Conservation (phyloP, 2,797 vertebrate genomes). For the Lacerta agilis region DNA sequence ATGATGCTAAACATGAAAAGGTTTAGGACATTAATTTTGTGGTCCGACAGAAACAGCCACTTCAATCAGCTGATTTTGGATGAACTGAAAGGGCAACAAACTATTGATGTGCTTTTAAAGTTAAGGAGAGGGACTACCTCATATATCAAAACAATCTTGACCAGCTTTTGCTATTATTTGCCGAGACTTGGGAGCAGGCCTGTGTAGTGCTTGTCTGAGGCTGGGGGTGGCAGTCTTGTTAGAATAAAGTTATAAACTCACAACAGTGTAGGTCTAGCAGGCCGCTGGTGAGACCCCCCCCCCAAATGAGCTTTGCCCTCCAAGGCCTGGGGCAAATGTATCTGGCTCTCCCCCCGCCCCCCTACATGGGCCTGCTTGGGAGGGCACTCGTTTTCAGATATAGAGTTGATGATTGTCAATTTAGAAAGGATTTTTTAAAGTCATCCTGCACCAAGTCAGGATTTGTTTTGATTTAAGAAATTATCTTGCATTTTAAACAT, state of each 20-base stretch:
- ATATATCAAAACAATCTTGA: background rate
- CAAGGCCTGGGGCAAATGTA: too few species aligned
- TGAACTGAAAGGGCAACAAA: background rate
- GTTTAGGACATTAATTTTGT: background rate
- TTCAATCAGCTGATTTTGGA: background rate
- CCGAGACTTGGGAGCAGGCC: too few species aligned
- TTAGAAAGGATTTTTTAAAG: background rate
- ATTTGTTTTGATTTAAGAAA: background rate
- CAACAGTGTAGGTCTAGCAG: too few species aligned
- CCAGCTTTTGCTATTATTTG: background rate
- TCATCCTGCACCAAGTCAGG: background rate
- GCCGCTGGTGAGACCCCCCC: too few species aligned
- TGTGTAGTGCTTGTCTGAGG: too few species aligned
- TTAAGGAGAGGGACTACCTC: background rate
- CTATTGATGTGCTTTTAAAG: background rate
- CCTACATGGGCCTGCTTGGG: too few species aligned
- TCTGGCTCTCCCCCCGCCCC: too few species aligned
- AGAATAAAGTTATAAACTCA: too few species aligned
- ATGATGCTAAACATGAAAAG: background rate
- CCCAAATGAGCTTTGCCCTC: too few species aligned
- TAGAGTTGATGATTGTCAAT: background rate
- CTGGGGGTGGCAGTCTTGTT: too few species aligned
- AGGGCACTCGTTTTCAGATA: background rate
- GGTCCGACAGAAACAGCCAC: too few species aligned
- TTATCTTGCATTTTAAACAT: background rate